Conservation (phyloP, 2,888 invertebrate species). For the Acleris literana region DNA sequence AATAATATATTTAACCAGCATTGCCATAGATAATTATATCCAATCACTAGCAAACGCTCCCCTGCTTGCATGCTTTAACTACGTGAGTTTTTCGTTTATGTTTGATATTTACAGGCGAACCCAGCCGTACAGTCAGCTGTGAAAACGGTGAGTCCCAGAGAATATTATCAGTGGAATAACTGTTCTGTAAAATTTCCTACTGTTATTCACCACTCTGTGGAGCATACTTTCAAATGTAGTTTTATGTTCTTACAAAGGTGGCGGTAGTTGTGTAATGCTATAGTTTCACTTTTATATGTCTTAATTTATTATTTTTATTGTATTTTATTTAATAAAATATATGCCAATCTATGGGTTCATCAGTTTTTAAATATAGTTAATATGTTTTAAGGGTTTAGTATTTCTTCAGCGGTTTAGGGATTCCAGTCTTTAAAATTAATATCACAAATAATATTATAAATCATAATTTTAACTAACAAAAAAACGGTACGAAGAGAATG, state of each 20-base stretch:
- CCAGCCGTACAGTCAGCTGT: slow-evolving; percentile 97
- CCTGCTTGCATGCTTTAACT: slow-evolving; percentile 70
- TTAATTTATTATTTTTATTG: slow-evolving; percentile 35
- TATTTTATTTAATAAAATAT: neutral
- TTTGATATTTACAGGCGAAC: slow-evolving; percentile 91
- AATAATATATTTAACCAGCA: too few relatives aligned
- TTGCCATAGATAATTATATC: too few relatives aligned
- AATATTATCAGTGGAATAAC: slow-evolving; percentile 36
- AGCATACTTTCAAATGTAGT: slow-evolving; percentile 46
- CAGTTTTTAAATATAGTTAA: too few relatives aligned
- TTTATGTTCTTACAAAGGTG: slow-evolving; percentile 25
- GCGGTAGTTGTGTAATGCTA: slow-evolving; percentile 43
- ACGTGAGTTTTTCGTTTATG: slow-evolving; percentile 59
- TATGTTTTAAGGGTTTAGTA: too few relatives aligned
- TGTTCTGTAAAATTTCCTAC: slow-evolving; percentile 32
- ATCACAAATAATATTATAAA: too few relatives aligned
- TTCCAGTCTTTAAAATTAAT: too few relatives aligned
- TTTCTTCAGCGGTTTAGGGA: too few relatives aligned
- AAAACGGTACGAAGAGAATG: too few relatives aligned
- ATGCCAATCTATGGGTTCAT: too few relatives aligned
- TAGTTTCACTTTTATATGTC: slow-evolving; percentile 32
- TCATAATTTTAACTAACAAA: too few relatives aligned
- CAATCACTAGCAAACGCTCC: too few relatives aligned
- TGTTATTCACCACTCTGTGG: slow-evolving; percentile 60
- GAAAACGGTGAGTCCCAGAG: slow-evolving; percentile 91